Evolutionary conservation across 2,888 invertebrate species (phyloP).

Genomic region (Sarcophaga caerulescens): DNA sequence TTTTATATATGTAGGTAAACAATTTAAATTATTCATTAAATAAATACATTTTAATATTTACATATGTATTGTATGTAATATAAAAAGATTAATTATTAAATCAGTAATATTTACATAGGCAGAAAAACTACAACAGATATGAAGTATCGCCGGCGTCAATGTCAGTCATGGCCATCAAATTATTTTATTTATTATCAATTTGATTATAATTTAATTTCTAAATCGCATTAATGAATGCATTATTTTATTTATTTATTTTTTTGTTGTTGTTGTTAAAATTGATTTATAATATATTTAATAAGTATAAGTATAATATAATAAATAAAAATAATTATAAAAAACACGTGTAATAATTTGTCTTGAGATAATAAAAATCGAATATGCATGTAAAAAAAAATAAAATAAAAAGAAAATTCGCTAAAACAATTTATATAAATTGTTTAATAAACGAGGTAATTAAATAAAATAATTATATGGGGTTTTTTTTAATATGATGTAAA

Average conservation of each 20-base stretch:
- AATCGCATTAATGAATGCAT: slow-evolving; percentile 32
- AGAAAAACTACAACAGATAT: slow-evolving; percentile 23
- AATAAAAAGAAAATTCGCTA: slow-evolving; percentile 6
- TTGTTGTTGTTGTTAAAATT: neutral
- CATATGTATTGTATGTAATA: too few species aligned
- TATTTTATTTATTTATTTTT: too few species aligned
- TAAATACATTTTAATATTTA: too few species aligned
- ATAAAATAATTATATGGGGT: neutral
- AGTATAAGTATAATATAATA: slow-evolving; percentile 15
- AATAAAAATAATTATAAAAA: slow-evolving; percentile 45
- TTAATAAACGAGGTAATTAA: slow-evolving; percentile 18
- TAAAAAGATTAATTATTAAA: neutral
- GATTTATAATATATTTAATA: slow-evolving; percentile 1
- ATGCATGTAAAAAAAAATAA: neutral
- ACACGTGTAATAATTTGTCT: slow-evolving; percentile 58
- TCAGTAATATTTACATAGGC: neutral
- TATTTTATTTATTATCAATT: slow-evolving; percentile 47
- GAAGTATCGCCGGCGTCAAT: slow-evolving; percentile 61
- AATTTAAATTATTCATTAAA: too few species aligned
- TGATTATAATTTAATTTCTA: slow-evolving; percentile 37
- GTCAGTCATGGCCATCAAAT: slow-evolving; percentile 56
- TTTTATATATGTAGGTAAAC: too few species aligned
- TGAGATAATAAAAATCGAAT: slow-evolving; percentile 45
- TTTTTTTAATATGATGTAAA: neutral
- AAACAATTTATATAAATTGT: slow-evolving; percentile 46